Evolutionary conservation across 2,888 invertebrate genomes (phyloP), one percentile per base, ranked within the genome.

Genomic region (Lasioglossum villosulum): DNA sequence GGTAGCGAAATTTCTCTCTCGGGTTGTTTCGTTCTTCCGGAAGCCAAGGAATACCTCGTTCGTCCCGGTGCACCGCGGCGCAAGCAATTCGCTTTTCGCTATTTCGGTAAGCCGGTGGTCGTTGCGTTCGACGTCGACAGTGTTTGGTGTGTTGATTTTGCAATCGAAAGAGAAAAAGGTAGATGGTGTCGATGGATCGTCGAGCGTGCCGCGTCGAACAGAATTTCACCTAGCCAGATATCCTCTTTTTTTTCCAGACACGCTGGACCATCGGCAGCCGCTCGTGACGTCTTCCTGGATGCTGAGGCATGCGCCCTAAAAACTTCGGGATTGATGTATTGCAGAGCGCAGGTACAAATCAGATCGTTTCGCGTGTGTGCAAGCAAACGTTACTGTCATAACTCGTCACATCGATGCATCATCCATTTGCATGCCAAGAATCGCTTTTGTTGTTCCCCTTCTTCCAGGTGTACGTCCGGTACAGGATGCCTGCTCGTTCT

Each of bases 301-400:
- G 93, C 92, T 88, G 93, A 95, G 95, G 95, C 95, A 95, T 95
- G 95, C 95, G 95, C 94, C 93, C 91, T 94, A 93, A 93, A 93
- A 92, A 92, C 92, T 89, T 90, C 90, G 90, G 93, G 92, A 94
- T 95, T 94, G 94, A 95, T 95, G 94, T 94, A 94, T 94, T 93
- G 91, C 93, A 93, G 93, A 92, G 94, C 94, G 93, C 95, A 95
- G 95, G 95, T 95, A 94, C 89, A 84, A 83, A 83, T 81, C 27
- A 66, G 82, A 80, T 34, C 16, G 27, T 59, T 30, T 75, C 66
- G 63, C 73, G 83, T 89, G 90, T 90, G 89, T 88, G 82, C 90
- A 90, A 66, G 16, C 63, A 63, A 45, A 30, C 16, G 63, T 63
- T 63, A 63, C 16, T 12, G 63, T 27, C 30, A 14, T 27, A 27